Evolutionary conservation across 2,797 vertebrate species (phyloP), one percentile per base, ranked within the genome.

Genomic region (Epinephelus malabaricus): DNA sequence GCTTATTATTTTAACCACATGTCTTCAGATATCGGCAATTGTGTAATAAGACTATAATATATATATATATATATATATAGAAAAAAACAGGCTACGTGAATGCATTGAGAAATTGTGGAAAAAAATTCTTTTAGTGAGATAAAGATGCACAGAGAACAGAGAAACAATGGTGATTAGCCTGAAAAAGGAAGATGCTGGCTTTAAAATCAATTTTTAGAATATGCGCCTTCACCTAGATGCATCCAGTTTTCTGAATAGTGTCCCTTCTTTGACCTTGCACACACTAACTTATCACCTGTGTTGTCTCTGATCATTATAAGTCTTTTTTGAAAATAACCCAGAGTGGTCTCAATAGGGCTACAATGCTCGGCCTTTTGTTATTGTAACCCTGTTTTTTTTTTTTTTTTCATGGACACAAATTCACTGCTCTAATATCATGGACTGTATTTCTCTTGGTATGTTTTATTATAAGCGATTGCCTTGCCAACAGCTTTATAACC

Each of bases 1-100:
- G 92, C 92, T 89, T 94, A 91, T 95, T 95, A 95, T 93, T 92
- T 92, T 91, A 85, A 87, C 87, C 77, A 87, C 77, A 91, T 92
- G 91, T 92, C 93, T 94, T 92, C 59, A 76, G 69, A 86, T 84
- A 82, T 78, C 74, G 55, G 75, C 83, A 86, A 87, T 87, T 76
- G 64, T 83, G 73, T 88, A 95, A 93, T 82, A 88, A 67, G 81
- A 85, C 64, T 79, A 85, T 88, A 91, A 94, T 92, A 30, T 5
- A 30, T 27, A 27, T 27, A 27, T 27, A 30, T 5, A 30, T 27
- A 27, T 27, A 27, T 27, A 6, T 30, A 30, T 6, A 30, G 5
- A 30, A 74, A 82, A 84, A 79, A 92, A 82, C 63, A 81, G 76
- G 62, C 63, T 27, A 80, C 73, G 65, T 46, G 72, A 81, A 76